phyloP scores from a whole-genome alignment of 2,888 invertebrate species.

The Isoperla grammatica region DNA sequence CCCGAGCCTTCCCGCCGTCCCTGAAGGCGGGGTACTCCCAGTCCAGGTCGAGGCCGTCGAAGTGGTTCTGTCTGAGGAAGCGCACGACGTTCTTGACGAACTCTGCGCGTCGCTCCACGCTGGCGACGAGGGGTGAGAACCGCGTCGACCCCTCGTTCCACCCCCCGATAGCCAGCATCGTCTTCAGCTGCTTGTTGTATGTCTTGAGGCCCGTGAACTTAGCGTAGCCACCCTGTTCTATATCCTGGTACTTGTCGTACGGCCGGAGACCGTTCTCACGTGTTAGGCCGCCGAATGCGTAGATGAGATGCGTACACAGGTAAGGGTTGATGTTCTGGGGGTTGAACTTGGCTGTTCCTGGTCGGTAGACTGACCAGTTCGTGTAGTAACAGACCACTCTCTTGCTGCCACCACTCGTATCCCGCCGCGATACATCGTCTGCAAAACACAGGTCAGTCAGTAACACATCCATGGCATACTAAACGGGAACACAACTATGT shows the following conservation, averaged over 20 bases:
- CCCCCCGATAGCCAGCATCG: slow-evolving; percentile 85
- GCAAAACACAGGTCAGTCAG: slow-evolving; percentile 12
- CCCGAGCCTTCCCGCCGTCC: slow-evolving; percentile 69
- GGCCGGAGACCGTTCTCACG: slow-evolving; percentile 87
- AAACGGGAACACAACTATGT: too few species aligned
- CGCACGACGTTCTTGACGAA: slow-evolving; percentile 48
- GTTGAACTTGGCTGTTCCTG: slow-evolving; percentile 84
- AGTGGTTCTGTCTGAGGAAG: slow-evolving; percentile 85
- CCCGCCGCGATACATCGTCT: slow-evolving; percentile 25
- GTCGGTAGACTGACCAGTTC: slow-evolving; percentile 89
- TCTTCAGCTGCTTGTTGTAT: slow-evolving; percentile 86
- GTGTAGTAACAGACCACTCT: slow-evolving; percentile 89
- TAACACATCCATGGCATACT: too few species aligned
- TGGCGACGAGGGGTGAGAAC: slow-evolving; percentile 84
- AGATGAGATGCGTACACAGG: slow-evolving; percentile 87
- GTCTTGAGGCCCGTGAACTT: slow-evolving; percentile 91
- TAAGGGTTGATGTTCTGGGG: slow-evolving; percentile 94
- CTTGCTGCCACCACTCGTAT: slow-evolving; percentile 42
- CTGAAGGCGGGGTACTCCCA: slow-evolving; percentile 86
- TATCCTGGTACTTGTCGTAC: slow-evolving; percentile 92
- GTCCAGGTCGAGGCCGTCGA: slow-evolving; percentile 88
- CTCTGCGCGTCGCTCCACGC: slow-evolving; percentile 66
- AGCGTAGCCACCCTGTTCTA: slow-evolving; percentile 92
- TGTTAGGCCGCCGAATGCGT: slow-evolving; percentile 89
- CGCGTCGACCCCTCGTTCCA: slow-evolving; percentile 91